A percentile compares a stretch with the other conserved stretches of the same genome.
phyloP scores from a whole-genome alignment of 2,888 invertebrate species.

The Empis livida region DNA sequence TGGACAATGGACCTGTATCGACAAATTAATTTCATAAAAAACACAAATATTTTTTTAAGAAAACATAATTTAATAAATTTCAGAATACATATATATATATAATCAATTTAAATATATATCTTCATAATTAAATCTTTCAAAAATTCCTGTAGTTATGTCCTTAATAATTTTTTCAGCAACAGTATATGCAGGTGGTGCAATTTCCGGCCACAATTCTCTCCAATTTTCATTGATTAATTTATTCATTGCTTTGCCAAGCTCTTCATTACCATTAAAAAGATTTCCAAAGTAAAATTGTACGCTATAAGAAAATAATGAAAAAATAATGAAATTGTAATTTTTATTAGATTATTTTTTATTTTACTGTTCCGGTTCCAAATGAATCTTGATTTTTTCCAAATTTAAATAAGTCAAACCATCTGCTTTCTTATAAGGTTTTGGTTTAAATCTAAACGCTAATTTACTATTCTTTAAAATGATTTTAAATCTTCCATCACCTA shows the following conservation, averaged over 20 bases:
- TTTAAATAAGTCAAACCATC: conserved; percentile 5
- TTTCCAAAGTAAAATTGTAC: background rate
- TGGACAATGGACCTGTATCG: too few relatives aligned
- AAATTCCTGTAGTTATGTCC: background rate
- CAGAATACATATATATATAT: too few relatives aligned
- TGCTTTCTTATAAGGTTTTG: conserved; percentile 3
- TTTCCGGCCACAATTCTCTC: conserved; percentile 9
- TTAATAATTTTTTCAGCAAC: background rate
- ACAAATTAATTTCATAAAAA: too few relatives aligned
- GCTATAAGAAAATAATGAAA: too few relatives aligned
- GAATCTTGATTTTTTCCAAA: conserved; percentile 2
- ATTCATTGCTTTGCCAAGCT: conserved; percentile 9
- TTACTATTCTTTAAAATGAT: conserved; percentile 8
- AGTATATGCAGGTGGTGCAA: background rate
- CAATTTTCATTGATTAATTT: conserved; percentile 10
- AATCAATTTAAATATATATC: background rate
- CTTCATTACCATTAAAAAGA: conserved; percentile 5
- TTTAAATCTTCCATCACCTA: conserved; percentile 19
- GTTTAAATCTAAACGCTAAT: conserved; percentile 7
- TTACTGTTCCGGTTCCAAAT: background rate
- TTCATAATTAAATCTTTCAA: background rate
- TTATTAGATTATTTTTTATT: too few relatives aligned
- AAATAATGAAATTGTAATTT: too few relatives aligned
- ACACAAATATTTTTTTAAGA: too few relatives aligned
- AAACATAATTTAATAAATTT: too few relatives aligned